Percentiles rank a stretch among this genome's conserved stretches.
Conservation (phyloP, 2,113 vertebrate genomes). For the Pseudorhombus dupliciocellatus region DNA sequence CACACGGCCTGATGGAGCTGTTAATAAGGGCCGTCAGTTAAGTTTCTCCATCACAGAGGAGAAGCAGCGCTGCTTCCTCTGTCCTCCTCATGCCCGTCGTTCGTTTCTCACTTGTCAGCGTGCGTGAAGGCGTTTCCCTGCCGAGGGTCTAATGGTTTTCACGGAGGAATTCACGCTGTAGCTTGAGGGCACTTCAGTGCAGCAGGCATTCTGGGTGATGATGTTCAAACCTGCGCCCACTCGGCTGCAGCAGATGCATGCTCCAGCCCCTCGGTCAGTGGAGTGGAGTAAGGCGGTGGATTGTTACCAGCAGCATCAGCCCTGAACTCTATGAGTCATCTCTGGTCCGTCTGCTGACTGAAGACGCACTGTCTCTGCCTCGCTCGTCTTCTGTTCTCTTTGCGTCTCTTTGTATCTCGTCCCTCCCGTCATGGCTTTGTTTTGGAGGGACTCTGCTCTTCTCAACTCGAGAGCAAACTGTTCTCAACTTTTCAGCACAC, state of each 20-base stretch:
- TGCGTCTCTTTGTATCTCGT: slow-evolving; percentile 59
- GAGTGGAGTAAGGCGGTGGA: slow-evolving; percentile 34
- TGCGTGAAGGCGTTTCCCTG: not conserved
- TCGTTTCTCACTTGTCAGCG: not conserved
- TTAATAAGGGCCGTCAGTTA: slow-evolving; percentile 14
- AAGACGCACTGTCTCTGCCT: slow-evolving; percentile 59
- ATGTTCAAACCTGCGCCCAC: not conserved
- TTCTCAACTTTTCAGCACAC: too few relatives aligned
- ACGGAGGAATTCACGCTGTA: not conserved
- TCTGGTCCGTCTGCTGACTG: slow-evolving; percentile 60
- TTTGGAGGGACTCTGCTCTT: slow-evolving; percentile 31
- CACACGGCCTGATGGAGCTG: slow-evolving; percentile 1
- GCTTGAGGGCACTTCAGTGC: not conserved
- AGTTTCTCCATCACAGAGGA: slow-evolving; percentile 13
- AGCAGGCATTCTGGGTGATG: not conserved
- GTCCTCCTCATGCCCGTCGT: not conserved
- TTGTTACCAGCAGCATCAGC: slow-evolving; percentile 36
- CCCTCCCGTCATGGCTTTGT: slow-evolving; percentile 50
- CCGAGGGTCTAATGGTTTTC: not conserved
- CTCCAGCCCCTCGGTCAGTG: slow-evolving; percentile 9
- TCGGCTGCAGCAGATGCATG: not conserved
- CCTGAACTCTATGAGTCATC: slow-evolving; percentile 61
- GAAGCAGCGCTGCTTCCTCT: not conserved
- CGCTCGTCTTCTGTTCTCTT: slow-evolving; percentile 37
- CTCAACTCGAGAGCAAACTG: not conserved